Evolutionary conservation across 2,797 vertebrate species (phyloP), one percentile per base, ranked within the genome.

Genomic region (Brotogeris chrysoptera): DNA sequence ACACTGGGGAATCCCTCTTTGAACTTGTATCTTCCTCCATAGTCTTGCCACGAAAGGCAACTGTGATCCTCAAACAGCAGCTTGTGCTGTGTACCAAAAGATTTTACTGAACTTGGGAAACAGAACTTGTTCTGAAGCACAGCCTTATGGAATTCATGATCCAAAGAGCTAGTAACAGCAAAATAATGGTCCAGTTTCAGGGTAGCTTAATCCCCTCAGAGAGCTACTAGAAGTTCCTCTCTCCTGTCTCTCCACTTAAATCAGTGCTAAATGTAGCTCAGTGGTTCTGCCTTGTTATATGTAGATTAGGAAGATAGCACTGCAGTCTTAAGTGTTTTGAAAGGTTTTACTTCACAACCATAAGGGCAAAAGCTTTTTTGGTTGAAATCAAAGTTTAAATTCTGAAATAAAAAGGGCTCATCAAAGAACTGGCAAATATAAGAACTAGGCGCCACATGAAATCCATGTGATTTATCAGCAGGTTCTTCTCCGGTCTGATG

Each of bases 311-410:
- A 84, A 76, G 63, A 70, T 6, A 83, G 41, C 47, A 68, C 57
- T 61, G 68, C 19, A 46, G 60, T 12, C 80, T 92, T 77, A 70
- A n/a, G 47, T 76, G 63, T 86, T 91, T 92, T 81, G 70, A 94
- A 91, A 90, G 60, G 66, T 89, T 96, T 79, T 43, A 46, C 57
- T 91, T 93, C 85, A 88, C 63, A 88, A 55, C 76, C 63, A 23
- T 64, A 87, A 84, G 88, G 80, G 71, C 83, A 82, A 88, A 82
- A 90, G 68, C 52, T 84, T 86, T 92, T 92, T 52, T 47, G 44
- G 73, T 92, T 60, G 68, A 89, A 96, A 95, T 95, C 74, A 94
- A 95, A 96, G 95, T 77, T 93, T 66, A 94, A 76, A 92, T 87
- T 86, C 55, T 47, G 71, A 90, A 91, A 88, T 55, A 91, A 73